Evolutionary conservation across 2,113 vertebrate species (phyloP), one percentile per base, ranked within the genome.

Genomic region (Archocentrus centrarchus): DNA sequence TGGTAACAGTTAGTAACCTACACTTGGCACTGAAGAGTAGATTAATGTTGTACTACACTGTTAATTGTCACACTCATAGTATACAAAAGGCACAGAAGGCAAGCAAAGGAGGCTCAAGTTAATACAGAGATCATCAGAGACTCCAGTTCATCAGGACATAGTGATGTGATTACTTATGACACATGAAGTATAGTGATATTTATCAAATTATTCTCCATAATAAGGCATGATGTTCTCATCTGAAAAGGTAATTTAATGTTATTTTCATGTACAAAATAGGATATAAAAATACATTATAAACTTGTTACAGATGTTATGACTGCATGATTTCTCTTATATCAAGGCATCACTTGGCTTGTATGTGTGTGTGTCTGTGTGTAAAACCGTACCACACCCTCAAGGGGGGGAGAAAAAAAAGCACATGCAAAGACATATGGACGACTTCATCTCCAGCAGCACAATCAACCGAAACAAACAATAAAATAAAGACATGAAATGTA

Each of bases 201-300:
- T 75, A 75, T 66, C 85, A 91, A 91, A 88, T 88, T 82, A 86
- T 50, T 90, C 85, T 88, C 83, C 81, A 32, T 92, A 91, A 92
- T 94, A 94, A 95, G 94, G 94, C 94, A 94, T 94, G 73, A 75
- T 97, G 95, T 97, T 97, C 95, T 96, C 89, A 96, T 97, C 97
- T 97, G 96, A 96, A 98, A 98, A 97, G 96, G 96, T 96, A 92
- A 97, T 97, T 98, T 97, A 98, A 97, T 99, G 97, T 99, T 98
- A 98, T 97, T 95, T 93, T 88, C 97, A 98, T 96, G 97, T 98
- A 99, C 97, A 99, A 99, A 98, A 99, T 97, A 97, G 97, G 97
- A 98, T 99, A 99, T 97, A 99, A 99, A 99, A 99, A 99, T 98
- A 99, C 97, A 99, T 97, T 98, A 98, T 97, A 97, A 98, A 98